These are phyloP conservation scores for Cyrtonyx montezumae DNA, from an alignment of 2,113 vertebrate species.

Conservation along the genomic window DNA sequence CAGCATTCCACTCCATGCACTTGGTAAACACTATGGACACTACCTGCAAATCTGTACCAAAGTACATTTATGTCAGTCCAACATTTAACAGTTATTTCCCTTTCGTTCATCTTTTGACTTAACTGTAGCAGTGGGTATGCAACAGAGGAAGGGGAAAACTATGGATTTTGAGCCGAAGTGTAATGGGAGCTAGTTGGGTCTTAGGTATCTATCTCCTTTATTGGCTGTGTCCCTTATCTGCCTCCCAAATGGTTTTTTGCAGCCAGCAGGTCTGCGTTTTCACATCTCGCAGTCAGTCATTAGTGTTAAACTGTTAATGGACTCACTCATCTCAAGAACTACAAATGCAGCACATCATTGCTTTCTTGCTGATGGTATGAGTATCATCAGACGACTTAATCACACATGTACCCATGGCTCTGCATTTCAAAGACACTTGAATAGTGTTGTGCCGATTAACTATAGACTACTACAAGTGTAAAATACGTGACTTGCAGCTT, in stretches of 20 bases:
- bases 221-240: neutral
- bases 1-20: neutral
- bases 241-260: slow-evolving; percentile 20
- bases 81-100: neutral
- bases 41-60: neutral
- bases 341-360: slow-evolving; percentile 20
- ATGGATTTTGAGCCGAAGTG: neutral
- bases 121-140: neutral
- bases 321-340: slow-evolving; percentile 34
- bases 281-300: slow-evolving; percentile 4
- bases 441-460: neutral
- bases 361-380: neutral
- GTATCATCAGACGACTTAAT: slow-evolving; percentile 26
- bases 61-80: rapidly evolving
- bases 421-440: neutral
- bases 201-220: neutral
- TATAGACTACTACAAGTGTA: neutral
- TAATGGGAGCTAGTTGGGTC: neutral
- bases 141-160: neutral
- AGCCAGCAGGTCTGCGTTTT: neutral
- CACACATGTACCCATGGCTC: neutral
- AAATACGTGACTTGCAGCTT: neutral
- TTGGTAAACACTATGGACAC: rapidly evolving
- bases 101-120: neutral
- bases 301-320: slow-evolving; percentile 44